Evolutionary conservation across 2,888 invertebrate species (phyloP).

Genomic region (Acrobasis repandana): DNA sequence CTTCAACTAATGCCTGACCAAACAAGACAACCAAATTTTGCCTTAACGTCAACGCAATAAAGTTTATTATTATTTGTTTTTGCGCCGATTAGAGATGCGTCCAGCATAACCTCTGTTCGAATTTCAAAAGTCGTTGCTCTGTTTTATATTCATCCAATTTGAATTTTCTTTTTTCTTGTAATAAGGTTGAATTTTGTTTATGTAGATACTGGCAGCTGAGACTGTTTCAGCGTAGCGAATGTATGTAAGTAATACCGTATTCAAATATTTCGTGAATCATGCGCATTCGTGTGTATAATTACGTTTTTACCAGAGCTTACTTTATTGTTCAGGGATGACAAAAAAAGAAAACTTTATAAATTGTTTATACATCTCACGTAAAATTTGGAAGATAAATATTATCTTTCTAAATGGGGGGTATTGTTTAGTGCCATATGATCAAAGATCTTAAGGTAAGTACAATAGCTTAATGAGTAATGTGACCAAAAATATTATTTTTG

Average conservation of each 20-base stretch:
- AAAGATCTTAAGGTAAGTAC: too few relatives aligned
- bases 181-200: constrained; percentile 35
- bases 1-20: constrained; percentile 41
- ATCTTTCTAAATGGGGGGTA: too few relatives aligned
- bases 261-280: constrained; percentile 73
- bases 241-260: constrained; percentile 60
- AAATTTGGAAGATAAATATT: too few relatives aligned
- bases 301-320: constrained; percentile 61
- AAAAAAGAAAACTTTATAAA: constrained; percentile 32
- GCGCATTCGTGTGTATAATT: constrained; percentile 73
- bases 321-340: constrained; percentile 60
- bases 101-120: constrained; percentile 50
- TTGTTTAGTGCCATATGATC: too few relatives aligned
- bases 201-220: constrained; percentile 35
- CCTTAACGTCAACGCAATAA: constrained; percentile 34
- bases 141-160: constrained; percentile 28
- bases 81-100: constrained; percentile 46
- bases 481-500: too few relatives aligned
- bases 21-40: constrained; percentile 36
- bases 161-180: constrained; percentile 11
- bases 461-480: too few relatives aligned
- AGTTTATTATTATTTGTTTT: constrained; percentile 34
- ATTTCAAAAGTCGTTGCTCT: constrained; percentile 46
- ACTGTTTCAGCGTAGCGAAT: constrained; percentile 52
- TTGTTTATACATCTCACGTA: background rate